Evolutionary conservation across 2,888 invertebrate genomes (phyloP).

Genomic region (Netelia inedita): DNA sequence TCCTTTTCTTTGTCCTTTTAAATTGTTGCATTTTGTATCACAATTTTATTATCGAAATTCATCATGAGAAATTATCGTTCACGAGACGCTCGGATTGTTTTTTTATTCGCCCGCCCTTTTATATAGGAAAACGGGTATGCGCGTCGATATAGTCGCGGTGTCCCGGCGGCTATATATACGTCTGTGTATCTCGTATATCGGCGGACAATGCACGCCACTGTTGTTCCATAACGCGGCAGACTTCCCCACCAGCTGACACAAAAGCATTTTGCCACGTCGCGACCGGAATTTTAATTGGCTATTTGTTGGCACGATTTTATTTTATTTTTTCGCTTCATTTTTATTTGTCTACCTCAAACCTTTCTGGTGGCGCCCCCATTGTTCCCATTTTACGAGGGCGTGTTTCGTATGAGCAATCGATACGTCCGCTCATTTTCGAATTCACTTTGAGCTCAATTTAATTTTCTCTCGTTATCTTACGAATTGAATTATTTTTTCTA

Average conservation of each 20-base stretch:
- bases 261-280: constrained; percentile 64
- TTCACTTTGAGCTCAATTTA: constrained; percentile 5
- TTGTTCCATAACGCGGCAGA: constrained; percentile 61
- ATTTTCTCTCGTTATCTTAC: constrained; percentile 30
- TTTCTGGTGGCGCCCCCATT: constrained; percentile 63
- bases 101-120: neutral
- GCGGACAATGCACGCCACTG: constrained; percentile 54
- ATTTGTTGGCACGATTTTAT: constrained; percentile 69
- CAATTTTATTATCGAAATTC: neutral
- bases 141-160: constrained; percentile 5
- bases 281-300: constrained; percentile 75
- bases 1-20: too few relatives aligned
- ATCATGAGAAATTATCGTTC: neutral
- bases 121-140: constrained; percentile 7
- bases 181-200: constrained; percentile 27
- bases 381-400: constrained; percentile 46
- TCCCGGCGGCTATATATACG: neutral
- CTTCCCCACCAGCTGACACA: constrained; percentile 65
- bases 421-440: constrained; percentile 13
- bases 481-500: constrained; percentile 16
- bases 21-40: too few relatives aligned
- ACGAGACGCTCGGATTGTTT: neutral
- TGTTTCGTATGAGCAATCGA: constrained; percentile 2
- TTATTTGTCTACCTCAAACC: neutral
- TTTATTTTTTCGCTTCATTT: neutral